phyloP scores from a whole-genome alignment of 2,888 invertebrate genomes.

The Sarcophaga rosellei region DNA sequence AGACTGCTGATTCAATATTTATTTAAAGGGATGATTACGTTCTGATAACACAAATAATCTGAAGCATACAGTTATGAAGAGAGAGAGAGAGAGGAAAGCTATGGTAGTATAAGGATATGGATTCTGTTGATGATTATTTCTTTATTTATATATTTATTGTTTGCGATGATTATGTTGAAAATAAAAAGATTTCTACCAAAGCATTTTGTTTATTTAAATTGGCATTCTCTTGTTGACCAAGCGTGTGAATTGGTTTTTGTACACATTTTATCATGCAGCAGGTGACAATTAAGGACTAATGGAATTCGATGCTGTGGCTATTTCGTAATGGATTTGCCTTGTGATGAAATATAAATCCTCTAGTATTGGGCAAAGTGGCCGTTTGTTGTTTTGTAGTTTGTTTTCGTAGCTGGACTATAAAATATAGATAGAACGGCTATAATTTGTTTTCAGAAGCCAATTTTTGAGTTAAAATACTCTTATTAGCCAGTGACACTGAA shows the following conservation, averaged over 20 bases:
- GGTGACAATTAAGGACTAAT: too few relatives aligned
- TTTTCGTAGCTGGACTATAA: too few relatives aligned
- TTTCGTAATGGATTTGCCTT: too few relatives aligned
- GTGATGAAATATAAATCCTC: too few relatives aligned
- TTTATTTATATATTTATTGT: too few relatives aligned
- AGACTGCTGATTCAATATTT: constrained; percentile 20
- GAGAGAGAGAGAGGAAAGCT: neutral
- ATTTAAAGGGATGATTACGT: constrained; percentile 64
- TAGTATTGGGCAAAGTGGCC: too few relatives aligned
- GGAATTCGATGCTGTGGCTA: too few relatives aligned
- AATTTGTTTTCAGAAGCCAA: neutral
- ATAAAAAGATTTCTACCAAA: constrained; percentile 51
- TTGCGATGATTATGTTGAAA: constrained; percentile 36
- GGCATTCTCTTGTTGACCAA: constrained; percentile 58
- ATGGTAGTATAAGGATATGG: constrained; percentile 14
- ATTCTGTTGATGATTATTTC: constrained; percentile 50
- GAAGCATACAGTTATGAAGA: neutral
- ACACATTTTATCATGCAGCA: neutral
- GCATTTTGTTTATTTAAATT: constrained; percentile 67
- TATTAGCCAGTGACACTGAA: neutral
- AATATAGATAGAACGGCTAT: neutral
- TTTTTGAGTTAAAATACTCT: neutral
- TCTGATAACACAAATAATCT: constrained; percentile 41
- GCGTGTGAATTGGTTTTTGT: constrained; percentile 44
- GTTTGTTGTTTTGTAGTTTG: too few relatives aligned